A percentile compares a stretch with the other conserved stretches of the same genome.
These are phyloP conservation scores for Hipposideros larvatus DNA, from an alignment of 2,797 vertebrate genomes.

Conservation along the genomic window DNA sequence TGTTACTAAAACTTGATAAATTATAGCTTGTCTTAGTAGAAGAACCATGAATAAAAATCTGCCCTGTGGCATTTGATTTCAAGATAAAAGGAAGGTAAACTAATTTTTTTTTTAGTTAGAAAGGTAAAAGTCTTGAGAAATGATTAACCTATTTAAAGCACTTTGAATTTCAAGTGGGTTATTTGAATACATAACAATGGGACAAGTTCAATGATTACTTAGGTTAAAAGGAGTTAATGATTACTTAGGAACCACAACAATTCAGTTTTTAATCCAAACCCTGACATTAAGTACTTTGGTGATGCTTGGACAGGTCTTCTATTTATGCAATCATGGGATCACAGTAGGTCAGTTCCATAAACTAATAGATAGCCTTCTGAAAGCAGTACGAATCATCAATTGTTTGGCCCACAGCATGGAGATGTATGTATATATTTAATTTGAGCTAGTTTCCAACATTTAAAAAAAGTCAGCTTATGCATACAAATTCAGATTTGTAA, in stretches of 20 bases:
- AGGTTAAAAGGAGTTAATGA: not conserved
- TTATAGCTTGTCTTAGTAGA: constrained; percentile 71
- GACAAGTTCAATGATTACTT: not conserved
- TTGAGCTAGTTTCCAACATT: not conserved
- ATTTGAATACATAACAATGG: constrained; percentile 5
- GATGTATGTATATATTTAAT: not conserved
- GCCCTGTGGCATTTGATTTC: constrained; percentile 58
- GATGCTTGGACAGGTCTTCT: not conserved
- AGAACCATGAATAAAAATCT: constrained; percentile 70
- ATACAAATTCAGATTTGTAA: constrained; percentile 38
- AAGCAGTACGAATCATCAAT: not conserved
- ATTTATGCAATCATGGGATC: not conserved
- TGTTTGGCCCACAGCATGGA: not conserved
- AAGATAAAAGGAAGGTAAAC: constrained; percentile 58
- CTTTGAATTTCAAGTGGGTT: constrained; percentile 52
- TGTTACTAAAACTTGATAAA: constrained; percentile 71
- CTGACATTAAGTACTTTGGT: not conserved
- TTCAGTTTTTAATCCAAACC: not conserved
- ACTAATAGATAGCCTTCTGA: not conserved
- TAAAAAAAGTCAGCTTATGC: not conserved
- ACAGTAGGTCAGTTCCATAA: not conserved
- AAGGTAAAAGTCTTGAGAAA: constrained; percentile 63
- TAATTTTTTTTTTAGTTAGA: constrained; percentile 42
- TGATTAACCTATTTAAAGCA: constrained; percentile 67
- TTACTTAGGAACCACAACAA: not conserved